phyloP scores from a whole-genome alignment of 2,888 invertebrate genomes.

The Spodoptera picta region DNA sequence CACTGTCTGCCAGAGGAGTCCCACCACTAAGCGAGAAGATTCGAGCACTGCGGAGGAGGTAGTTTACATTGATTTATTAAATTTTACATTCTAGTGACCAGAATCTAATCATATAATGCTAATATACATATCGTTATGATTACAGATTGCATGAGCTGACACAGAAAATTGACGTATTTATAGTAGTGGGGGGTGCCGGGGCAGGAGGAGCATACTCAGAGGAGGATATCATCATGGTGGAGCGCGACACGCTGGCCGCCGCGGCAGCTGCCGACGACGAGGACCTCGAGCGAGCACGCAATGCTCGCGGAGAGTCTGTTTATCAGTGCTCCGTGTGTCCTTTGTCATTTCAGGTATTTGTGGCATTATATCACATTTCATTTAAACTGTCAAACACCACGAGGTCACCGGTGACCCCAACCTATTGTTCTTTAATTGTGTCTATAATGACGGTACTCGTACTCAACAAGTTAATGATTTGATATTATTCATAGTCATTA shows the following conservation, averaged over 20 bases:
- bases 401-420: too few species aligned
- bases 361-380: too few species aligned
- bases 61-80: neutral
- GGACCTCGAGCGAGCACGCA: conserved; percentile 71
- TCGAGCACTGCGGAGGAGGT: conserved; percentile 74
- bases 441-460: too few species aligned
- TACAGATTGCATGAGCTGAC: conserved; percentile 77
- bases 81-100: too few species aligned
- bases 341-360: conserved; percentile 72
- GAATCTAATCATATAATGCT: too few species aligned
- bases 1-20: conserved; percentile 64
- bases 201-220: conserved; percentile 77
- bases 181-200: conserved; percentile 79
- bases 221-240: conserved; percentile 85
- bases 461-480: too few species aligned
- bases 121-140: too few species aligned
- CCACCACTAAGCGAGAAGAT: conserved; percentile 83
- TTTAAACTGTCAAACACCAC: too few species aligned
- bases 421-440: too few species aligned
- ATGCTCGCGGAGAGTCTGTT: conserved; percentile 76
- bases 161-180: conserved; percentile 84
- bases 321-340: conserved; percentile 84
- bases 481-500: too few species aligned
- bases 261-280: conserved; percentile 76
- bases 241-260: conserved; percentile 75